Evolutionary conservation across 2,888 invertebrate genomes (phyloP).

Genomic region (Yponomeuta evonymella): DNA sequence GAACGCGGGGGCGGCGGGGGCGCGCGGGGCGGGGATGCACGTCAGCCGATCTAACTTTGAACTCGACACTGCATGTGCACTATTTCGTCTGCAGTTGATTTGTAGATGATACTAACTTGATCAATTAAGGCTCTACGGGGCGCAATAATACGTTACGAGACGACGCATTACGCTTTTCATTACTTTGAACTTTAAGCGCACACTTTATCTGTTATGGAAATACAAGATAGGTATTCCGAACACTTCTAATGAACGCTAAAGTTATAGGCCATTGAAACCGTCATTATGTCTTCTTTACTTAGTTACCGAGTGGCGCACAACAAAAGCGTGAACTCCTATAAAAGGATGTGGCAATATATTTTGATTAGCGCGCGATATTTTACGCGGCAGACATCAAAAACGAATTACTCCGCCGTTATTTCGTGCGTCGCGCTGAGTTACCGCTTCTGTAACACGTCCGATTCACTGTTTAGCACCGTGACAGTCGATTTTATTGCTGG

Average conservation of each 20-base stretch:
- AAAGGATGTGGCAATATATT: constrained; percentile 48
- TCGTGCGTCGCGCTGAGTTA: constrained; percentile 34
- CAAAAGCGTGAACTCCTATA: constrained; percentile 25
- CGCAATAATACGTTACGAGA: not conserved
- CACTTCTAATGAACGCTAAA: constrained; percentile 22
- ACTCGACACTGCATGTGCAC: constrained; percentile 22
- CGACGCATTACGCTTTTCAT: not conserved
- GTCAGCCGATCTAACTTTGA: constrained; percentile 14
- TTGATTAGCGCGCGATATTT: constrained; percentile 49
- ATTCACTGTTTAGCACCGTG: constrained; percentile 3
- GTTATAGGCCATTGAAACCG: constrained; percentile 17
- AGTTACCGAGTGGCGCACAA: constrained; percentile 10
- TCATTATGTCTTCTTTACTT: constrained; percentile 2
- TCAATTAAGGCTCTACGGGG: constrained; percentile 39
- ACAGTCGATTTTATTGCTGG: constrained; percentile 1
- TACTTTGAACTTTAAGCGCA: not conserved
- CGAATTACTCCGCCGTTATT: constrained; percentile 50
- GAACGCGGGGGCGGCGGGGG: constrained; percentile 21
- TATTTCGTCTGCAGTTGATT: constrained; percentile 46
- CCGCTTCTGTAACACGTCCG: constrained; percentile 31
- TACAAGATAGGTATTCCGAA: no score
- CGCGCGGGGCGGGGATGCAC: constrained; percentile 18
- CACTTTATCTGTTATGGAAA: no score
- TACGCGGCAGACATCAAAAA: constrained; percentile 54
- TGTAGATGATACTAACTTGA: constrained; percentile 65